Evolutionary conservation across 2,797 vertebrate genomes (phyloP), one percentile per base, ranked within the genome.

Genomic region (Bufotes viridis): DNA sequence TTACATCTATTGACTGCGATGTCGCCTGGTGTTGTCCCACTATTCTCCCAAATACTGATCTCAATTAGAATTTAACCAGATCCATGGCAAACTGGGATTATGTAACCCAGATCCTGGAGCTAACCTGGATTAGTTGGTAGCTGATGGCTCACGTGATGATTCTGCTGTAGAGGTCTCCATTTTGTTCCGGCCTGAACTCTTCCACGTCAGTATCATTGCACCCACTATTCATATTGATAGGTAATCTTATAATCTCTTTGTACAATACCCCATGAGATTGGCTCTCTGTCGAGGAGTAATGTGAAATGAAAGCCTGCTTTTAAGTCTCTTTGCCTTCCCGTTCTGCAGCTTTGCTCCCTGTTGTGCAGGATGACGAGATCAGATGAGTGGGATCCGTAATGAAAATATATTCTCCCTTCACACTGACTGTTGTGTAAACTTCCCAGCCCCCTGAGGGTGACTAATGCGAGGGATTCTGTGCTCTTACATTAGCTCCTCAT

Each of bases 371-470:
- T 75, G 82, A 58, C 29, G 34, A 60, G 55, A 49, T 84, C 69
- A 61, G 51, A 49, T 75, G 82, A 84, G 82, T 84, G 82, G 82
- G 82, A 17, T 29, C 70, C 15, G 82, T 76, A 63, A 84, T 84
- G 82, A 76, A 58, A 84, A 84, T 76, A 84, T 76, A 74, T 60
- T 22, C 82, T 76, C 82, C 69, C 17, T 63, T 84, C 82, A 75
- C 57, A 84, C 82, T 84, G 82, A 75, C 82, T 84, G 82, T 84
- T 84, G 82, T 75, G 26, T 63, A 61, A 84, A 84, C 82, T 84
- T 57, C 82, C 5, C 82, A 63, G 82, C 70, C 70, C 82, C 82
- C 82, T 76, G 29, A 84, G 20, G 70, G 57, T 84, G 82, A 84
- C 82, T 84, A 74, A 76, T 63, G 24, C 70, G 7, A 61, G 70